A percentile compares a stretch with the other conserved stretches of the same genome.
Evolutionary conservation across 2,797 vertebrate genomes (phyloP).

Genomic region (Gastrophryne carolinensis): DNA sequence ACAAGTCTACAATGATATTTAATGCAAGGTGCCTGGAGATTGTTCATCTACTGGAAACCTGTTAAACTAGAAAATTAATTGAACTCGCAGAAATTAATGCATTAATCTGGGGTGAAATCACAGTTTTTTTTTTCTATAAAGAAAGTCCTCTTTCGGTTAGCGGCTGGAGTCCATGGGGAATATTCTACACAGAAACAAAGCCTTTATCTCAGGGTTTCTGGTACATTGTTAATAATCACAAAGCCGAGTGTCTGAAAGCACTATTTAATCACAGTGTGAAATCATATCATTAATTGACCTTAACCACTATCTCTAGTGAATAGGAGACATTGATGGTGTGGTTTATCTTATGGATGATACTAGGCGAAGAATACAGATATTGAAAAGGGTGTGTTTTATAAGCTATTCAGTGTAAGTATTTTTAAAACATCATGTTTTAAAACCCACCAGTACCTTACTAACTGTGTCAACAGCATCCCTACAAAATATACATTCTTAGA

Average conservation of each 20-base stretch:
- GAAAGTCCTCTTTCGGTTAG: conserved; percentile 21
- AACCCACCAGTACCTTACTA: too few relatives aligned
- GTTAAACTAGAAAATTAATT: conserved; percentile 38
- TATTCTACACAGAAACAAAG: conserved; percentile 1
- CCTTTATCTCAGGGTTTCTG: conserved; percentile 21
- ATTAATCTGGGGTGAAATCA: conserved; percentile 4
- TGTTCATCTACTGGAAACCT: conserved; percentile 25
- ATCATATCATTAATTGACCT: conserved; percentile 23
- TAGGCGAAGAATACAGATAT: neutral
- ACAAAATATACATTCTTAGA: too few relatives aligned
- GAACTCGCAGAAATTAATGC: conserved; percentile 15
- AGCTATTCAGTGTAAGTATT: too few relatives aligned
- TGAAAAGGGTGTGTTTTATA: neutral
- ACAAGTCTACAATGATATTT: conserved; percentile 17
- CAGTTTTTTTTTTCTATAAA: conserved; percentile 39
- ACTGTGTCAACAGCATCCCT: too few relatives aligned
- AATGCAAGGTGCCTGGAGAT: conserved; percentile 29
- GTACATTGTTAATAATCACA: conserved; percentile 34
- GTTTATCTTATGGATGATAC: neutral
- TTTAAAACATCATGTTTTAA: too few relatives aligned
- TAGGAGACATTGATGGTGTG: neutral
- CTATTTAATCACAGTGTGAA: conserved; percentile 19
- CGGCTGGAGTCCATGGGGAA: conserved; percentile 9
- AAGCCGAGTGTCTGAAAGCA: conserved; percentile 1
- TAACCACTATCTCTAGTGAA: conserved; percentile 14